Evolutionary conservation across 2,113 vertebrate genomes (phyloP), one percentile per base, ranked within the genome.

Genomic region (Calidris pugnax): DNA sequence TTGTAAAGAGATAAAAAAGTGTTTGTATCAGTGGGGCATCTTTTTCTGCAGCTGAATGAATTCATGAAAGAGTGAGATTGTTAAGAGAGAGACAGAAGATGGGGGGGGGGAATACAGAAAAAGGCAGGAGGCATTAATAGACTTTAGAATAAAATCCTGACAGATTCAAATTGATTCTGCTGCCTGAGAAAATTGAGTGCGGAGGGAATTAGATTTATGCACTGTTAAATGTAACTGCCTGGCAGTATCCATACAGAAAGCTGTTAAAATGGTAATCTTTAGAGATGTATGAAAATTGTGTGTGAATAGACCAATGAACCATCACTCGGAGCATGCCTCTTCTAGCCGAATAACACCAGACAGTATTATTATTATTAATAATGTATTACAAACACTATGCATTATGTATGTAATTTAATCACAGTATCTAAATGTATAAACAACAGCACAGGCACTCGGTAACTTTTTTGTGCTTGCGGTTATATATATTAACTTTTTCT

Each of bases 161-260:
- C 97, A 97, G 97, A 97, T 97, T 95, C 96, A 97, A 96, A 98
- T 97, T 97, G 98, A 98, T 97, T 97, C 97, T 96, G 96, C 96
- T 97, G 96, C 96, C 95, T 82, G 95, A 97, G 97, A 97, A 98
- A 97, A 97, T 95, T 96, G 96, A 98, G 97, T 91, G 96, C 41
- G 26, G 89, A 93, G 92, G 96, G 97, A 97, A 96, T 97, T 96
- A 97, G 98, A 97, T 98, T 97, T 96, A 97, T 94, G 95, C 93
- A 90, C 97, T 95, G 98, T 96, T 96, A 97, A 95, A 96, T 90
- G 95, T 96, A 94, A 94, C 97, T 96, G 97, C 96, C 94, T 97
- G 95, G 96, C 81, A 84, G 96, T 91, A 90, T 96, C 96, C 84
- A 89, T 83, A 95, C 93, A 96, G 72, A 92, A 97, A 92, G 96